Percentiles rank a stretch among this genome's conserved stretches.
Evolutionary conservation across 2,888 invertebrate species (phyloP).

Genomic region (Hyles lineata): DNA sequence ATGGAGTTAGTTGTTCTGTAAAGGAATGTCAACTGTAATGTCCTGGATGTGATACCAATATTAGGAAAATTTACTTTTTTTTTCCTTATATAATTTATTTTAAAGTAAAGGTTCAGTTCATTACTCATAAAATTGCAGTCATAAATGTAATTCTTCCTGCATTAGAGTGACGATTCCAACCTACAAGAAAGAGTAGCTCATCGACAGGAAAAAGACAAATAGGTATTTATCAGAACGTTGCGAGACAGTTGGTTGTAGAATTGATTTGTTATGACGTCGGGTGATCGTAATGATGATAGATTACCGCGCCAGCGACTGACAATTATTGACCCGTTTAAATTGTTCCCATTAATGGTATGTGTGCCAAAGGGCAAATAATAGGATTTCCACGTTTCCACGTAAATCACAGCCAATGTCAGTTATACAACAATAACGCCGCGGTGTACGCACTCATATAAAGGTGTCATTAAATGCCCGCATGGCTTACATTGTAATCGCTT

Average conservation of each 20-base stretch:
- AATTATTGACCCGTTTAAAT: slow-evolving; percentile 29
- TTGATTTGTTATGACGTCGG: slow-evolving; percentile 4
- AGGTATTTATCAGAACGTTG: not conserved
- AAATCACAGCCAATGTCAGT: slow-evolving; percentile 51
- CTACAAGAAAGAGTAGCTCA: no score
- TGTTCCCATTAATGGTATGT: slow-evolving; percentile 37
- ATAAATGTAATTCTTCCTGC: no score
- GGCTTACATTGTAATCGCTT: slow-evolving; percentile 57
- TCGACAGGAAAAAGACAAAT: not conserved
- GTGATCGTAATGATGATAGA: slow-evolving; percentile 1
- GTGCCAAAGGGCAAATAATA: slow-evolving; percentile 41
- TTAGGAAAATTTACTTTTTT: no score
- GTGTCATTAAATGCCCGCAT: slow-evolving; percentile 62
- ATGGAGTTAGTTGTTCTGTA: no score
- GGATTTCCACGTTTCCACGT: slow-evolving; percentile 41
- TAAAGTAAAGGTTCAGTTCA: no score
- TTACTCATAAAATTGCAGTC: no score
- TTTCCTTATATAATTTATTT: no score
- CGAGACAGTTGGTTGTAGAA: not conserved
- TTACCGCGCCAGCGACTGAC: not conserved
- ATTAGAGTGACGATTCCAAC: no score
- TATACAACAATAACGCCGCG: slow-evolving; percentile 51
- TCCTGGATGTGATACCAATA: no score
- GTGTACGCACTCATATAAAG: slow-evolving; percentile 50
- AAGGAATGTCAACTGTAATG: no score